Conservation (phyloP, 2,888 invertebrate genomes). For the Mythimna loreyi region DNA sequence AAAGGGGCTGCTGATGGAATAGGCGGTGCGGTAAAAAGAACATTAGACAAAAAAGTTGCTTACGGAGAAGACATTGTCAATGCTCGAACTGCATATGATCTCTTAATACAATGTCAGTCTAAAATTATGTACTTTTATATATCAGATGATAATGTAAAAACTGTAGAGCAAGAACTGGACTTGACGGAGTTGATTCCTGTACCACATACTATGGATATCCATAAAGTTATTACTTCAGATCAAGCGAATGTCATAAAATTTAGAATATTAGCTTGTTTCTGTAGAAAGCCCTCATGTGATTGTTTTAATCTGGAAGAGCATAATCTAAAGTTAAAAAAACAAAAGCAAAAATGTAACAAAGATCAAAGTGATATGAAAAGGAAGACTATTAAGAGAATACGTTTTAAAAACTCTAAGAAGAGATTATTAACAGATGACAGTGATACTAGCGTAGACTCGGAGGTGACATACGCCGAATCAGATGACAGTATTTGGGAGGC, state of each 20-base stretch:
- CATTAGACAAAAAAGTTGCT: slow-evolving; percentile 36
- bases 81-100: slow-evolving; percentile 29
- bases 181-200: slow-evolving; percentile 26
- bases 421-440: slow-evolving; percentile 4
- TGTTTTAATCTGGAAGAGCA: slow-evolving; percentile 9
- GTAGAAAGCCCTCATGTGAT: slow-evolving; percentile 10
- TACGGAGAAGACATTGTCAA: slow-evolving; percentile 30
- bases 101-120: slow-evolving; percentile 21
- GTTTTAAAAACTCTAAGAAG: slow-evolving; percentile 5
- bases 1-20: slow-evolving; percentile 44
- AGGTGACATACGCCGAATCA: slow-evolving; percentile 23
- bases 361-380: slow-evolving; percentile 1
- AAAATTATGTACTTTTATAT: slow-evolving; percentile 25
- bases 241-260: slow-evolving; percentile 19
- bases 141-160: slow-evolving; percentile 17
- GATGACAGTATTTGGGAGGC: slow-evolving; percentile 8
- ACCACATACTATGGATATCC: slow-evolving; percentile 29
- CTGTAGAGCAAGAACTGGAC: slow-evolving; percentile 26
- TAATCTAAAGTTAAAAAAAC: slow-evolving; percentile 1
- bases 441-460: slow-evolving; percentile 8
- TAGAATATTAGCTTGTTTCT: slow-evolving; percentile 22
- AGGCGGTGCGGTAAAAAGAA: slow-evolving; percentile 35
- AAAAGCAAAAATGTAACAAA: slow-evolving; percentile 1
- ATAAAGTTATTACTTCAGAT: slow-evolving; percentile 29
- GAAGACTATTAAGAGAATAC: slow-evolving; percentile 9